Base-by-base conservation (phyloP, 2,888 invertebrate genomes). In the Monoplex corrugatus region DNA sequence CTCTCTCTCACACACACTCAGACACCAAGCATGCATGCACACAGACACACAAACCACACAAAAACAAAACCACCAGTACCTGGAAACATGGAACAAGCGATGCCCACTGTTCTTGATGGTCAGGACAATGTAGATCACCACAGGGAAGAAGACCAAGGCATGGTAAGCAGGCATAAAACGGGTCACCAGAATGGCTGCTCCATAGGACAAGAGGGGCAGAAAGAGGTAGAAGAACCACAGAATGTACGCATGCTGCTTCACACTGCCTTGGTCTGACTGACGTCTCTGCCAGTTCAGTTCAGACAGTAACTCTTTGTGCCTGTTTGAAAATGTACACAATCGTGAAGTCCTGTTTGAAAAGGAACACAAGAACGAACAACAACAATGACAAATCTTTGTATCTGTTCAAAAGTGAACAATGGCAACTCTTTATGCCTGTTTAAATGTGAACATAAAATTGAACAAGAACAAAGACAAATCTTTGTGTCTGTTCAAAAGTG, bases 211-310 rank as follows among this genome's bases (percentile, higher is more conserved):
- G 8, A 90, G 82, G 13, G 95, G 95, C 91, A 93, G 91, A 10
- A 94, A 43, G 28, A 95, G 92, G 50, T 92, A 91, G 89, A 92
- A 93, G 89, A 94, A 95, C 95, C 95, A 95, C 28, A 91, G 78
- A n/a, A 91, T 38, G 78, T 87, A 82, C 8, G 84, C 78, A 5
- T 87, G 88, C n/a, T 91, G 88, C n/a, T 63, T 83, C 16, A 89
- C 85, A 68, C 84, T 89, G 40, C 87, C 63, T 45, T 89, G 87
- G n/a, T 90, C 90, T 6, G 92, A 91, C 28, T 89, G 88, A n/a
- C 90, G 90, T n/a, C 68, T 63, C 8, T 91, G 90, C 45, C 90
- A 90, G 40, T 92, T 90, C 75, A 94, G 87, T n/a, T 93, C 88
- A 3, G 92, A 91, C 35, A 90, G 83, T 28, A 94, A 84, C 43